Base-by-base conservation (phyloP, 2,888 invertebrate genomes). In the Dicranocentrus wangi region DNA sequence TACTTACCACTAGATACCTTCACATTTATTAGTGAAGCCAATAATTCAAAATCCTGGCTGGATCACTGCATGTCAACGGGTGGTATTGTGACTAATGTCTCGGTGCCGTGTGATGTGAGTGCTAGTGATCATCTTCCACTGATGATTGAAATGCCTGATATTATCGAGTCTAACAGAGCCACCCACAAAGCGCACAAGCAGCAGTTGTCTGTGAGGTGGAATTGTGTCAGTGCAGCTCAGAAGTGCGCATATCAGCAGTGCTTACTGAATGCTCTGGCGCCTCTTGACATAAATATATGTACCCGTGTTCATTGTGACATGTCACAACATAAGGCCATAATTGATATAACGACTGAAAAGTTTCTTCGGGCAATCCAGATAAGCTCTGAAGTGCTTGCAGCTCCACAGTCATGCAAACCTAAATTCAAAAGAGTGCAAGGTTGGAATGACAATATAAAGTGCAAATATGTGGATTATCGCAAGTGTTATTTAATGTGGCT, bases 111-210 rank as follows among this genome's bases (percentile, higher is more conserved):
- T 25, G 1, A 1, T 13, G 10, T 47, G 5, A 60, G 43, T 43
- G 21, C 71, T 1, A 71, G 71, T 47, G 71, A 71, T 21, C 71
- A 71, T 43, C 5, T 71, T 17, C 71, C 71, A 17, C 7, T 71
- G 0, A 15, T 65, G 1, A 65, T 42, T 42, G n/a, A 8, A n/a
- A 8, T 28, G 1, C 1, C 17, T 1, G 28, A 60, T n/a, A n/a
- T 60, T 15, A n/a, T 27, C n/a, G 60, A n/a, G 1, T 10, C 3
- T n/a, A 60, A 32, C 10, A n/a, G 17, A 32, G 17, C 2, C 15
- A 60, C 27, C 8, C 27, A 15, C 17, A 47, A 28, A 3, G 7
- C 27, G n/a, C 32, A 15, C 15, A 58, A 27, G 25, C n/a, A n/a
- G n/a, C n/a, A n/a, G n/a, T n/a, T n/a, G n/a, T n/a, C n/a, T n/a